Conservation (phyloP, 2,888 invertebrate genomes). For the Drosophila eohydei region DNA sequence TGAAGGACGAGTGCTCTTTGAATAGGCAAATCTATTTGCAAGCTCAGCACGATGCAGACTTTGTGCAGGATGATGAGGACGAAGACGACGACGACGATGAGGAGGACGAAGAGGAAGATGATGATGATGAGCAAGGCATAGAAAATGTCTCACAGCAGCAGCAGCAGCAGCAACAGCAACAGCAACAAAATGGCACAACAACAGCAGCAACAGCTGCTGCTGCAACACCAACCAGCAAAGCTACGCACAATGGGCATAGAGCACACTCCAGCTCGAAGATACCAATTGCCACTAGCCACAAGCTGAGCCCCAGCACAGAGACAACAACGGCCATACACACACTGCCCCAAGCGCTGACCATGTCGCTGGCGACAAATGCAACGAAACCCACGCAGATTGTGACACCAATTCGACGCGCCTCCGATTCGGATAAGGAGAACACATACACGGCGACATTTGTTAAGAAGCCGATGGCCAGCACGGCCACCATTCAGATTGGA, state of each 20-base stretch:
- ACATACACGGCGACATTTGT: slow-evolving; percentile 80
- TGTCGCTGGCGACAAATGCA: slow-evolving; percentile 46
- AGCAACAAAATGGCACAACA: slow-evolving; percentile 23
- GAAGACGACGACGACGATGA: slow-evolving; percentile 70
- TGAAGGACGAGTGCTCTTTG: slow-evolving; percentile 88
- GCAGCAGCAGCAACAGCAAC: slow-evolving; percentile 33
- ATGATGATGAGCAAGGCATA: slow-evolving; percentile 38
- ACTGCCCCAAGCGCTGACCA: slow-evolving; percentile 59
- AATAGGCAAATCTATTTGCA: slow-evolving; percentile 85
- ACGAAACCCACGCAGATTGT: slow-evolving; percentile 66
- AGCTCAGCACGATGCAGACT: slow-evolving; percentile 68
- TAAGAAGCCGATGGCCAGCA: slow-evolving; percentile 73
- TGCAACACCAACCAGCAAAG: slow-evolving; percentile 35
- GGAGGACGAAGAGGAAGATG: slow-evolving; percentile 67
- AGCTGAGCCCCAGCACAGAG: slow-evolving; percentile 50
- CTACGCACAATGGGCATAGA: slow-evolving; percentile 54
- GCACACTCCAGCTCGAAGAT: slow-evolving; percentile 55
- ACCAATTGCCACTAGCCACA: slow-evolving; percentile 58
- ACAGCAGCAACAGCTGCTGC: slow-evolving; percentile 21
- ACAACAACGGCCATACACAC: slow-evolving; percentile 71
- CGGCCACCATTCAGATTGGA: slow-evolving; percentile 74
- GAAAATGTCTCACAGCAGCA: slow-evolving; percentile 44
- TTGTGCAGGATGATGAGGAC: slow-evolving; percentile 64
- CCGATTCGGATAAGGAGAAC: slow-evolving; percentile 84
- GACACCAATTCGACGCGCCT: slow-evolving; percentile 76